Conservation (phyloP, 2,113 vertebrate species). For the Toxostoma redivivum region DNA sequence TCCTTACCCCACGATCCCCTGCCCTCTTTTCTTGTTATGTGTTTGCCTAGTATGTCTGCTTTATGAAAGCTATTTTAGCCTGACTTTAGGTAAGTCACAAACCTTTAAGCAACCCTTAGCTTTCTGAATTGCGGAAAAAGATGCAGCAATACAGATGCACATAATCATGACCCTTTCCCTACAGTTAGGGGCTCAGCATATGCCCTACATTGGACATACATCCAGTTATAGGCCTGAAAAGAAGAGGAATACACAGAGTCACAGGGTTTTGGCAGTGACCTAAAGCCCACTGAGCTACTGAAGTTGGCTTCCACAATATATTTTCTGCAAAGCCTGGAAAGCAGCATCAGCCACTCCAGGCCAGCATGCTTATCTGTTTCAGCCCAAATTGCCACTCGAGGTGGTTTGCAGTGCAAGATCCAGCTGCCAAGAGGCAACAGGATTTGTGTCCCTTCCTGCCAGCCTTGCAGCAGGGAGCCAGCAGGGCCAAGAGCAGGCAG, state of each 20-base stretch:
- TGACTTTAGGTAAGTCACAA: not conserved
- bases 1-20: not conserved
- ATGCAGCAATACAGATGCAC: not conserved
- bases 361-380: not conserved
- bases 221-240: not conserved
- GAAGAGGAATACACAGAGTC: not conserved
- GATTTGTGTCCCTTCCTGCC: accelerated
- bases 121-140: not conserved
- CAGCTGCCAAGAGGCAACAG: not conserved
- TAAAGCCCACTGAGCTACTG: not conserved
- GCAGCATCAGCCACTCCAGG: not conserved
- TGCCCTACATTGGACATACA: not conserved
- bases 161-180: not conserved
- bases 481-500: not conserved
- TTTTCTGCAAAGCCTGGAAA: not conserved
- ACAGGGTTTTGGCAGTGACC: not conserved
- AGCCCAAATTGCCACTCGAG: not conserved
- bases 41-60: not conserved
- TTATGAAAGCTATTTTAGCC: not conserved
- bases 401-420: not conserved
- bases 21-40: not conserved
- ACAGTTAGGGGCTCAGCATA: accelerated
- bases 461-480: not conserved
- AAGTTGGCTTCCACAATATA: not conserved
- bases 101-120: not conserved